Evolutionary conservation across 2,113 vertebrate genomes (phyloP).

Genomic region (Donacobius atricapilla): DNA sequence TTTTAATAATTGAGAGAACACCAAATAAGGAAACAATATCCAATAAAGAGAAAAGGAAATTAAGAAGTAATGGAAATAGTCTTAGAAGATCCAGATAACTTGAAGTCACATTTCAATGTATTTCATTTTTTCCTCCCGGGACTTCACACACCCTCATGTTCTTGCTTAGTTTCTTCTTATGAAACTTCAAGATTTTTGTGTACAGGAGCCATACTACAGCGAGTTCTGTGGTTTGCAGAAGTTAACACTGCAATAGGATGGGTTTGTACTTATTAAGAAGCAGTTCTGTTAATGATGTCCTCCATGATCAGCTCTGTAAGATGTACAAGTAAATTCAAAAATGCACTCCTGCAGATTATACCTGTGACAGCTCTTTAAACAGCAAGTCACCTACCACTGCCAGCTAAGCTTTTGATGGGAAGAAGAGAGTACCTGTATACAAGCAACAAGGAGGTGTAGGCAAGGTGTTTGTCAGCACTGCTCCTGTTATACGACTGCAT

Average conservation of each 20-base stretch:
- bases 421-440: background rate
- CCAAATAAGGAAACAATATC: background rate
- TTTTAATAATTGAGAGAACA: constrained; percentile 48
- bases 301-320: background rate
- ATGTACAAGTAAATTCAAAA: background rate
- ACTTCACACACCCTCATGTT: background rate
- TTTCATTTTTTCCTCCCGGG: background rate
- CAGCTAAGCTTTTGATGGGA: background rate
- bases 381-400: background rate
- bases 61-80: background rate
- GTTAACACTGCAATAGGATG: background rate
- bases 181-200: background rate
- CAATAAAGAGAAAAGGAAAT: constrained; percentile 18
- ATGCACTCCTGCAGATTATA: background rate
- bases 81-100: background rate
- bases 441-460: background rate
- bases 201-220: background rate
- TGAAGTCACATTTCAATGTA: background rate
- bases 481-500: background rate
- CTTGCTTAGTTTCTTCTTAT: background rate
- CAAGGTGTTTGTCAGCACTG: background rate
- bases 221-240: background rate
- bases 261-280: background rate
- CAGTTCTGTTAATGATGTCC: background rate
- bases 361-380: background rate